Base-by-base conservation (phyloP, 2,888 invertebrate species). In the Drosophila anomalipes region DNA sequence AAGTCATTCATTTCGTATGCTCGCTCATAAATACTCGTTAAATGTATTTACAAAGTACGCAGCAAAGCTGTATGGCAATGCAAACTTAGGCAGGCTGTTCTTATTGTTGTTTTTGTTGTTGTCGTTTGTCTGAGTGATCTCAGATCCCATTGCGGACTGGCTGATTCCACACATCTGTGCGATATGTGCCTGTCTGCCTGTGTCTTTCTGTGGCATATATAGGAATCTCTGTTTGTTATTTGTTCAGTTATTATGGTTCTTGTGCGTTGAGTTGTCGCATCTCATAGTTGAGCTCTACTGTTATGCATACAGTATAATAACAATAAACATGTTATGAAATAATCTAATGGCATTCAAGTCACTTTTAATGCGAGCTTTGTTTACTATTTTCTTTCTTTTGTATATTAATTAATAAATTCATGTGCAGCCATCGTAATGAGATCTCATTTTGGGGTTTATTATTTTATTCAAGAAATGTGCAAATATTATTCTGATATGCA, bases 1-100 rank as follows among this genome's bases (percentile, higher is more conserved):
- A 82, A 81, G 81, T 84, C 89, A 84, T 84, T 80, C 82, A 84
- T 84, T 86, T 83, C 74, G 74, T 79, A 82, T 81, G 82, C 79
- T 78, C 80, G 63, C 83, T 77, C 74, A 89, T 82, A 86, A 89
- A 87, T 79, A 86, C 86, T 81, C 79, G 82, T 83, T 83, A 81
- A 86, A 86, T 81, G 76, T 87, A 82, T 87, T 89, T 82, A 72
- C 82, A 81, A 79, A 89, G 74, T 57, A 56, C 62, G 52, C 51
- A 66, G 65, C 58, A 49, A 57, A 52, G 64, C 68, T 84, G 67
- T 79, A 67, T 65, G 65, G 83, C 74, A 77, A 62, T 74, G 62
- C 73, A 75, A 80, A 74, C 66, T 62, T 41, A 60, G 70, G 53
- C 69, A 66, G 69, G 22, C 65, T 60, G 49, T 19, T 58, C 47